phyloP scores from a whole-genome alignment of 2,113 vertebrate genomes.

The Barnardius zonarius region DNA sequence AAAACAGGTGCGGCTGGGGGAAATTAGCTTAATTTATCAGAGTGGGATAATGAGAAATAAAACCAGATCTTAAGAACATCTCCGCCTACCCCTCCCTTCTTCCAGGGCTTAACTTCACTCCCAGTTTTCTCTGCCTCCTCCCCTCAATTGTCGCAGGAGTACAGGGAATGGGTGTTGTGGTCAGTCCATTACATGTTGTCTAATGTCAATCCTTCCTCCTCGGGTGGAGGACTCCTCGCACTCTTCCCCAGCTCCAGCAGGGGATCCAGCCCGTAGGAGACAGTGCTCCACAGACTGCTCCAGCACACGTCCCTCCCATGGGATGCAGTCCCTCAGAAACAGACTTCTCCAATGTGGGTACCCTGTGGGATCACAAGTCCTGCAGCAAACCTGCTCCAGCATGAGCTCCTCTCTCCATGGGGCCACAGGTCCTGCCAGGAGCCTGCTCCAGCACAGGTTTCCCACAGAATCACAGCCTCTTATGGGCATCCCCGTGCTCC shows the following conservation, averaged over 20 bases:
- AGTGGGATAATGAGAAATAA: background rate
- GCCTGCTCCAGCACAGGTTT: background rate
- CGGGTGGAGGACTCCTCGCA: background rate
- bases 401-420: background rate
- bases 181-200: background rate
- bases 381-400: background rate
- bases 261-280: background rate
- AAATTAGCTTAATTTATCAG: background rate
- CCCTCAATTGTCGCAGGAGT: background rate
- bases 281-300: background rate
- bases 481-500: background rate
- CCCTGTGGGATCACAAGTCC: background rate
- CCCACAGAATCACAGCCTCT: background rate
- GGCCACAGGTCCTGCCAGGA: background rate
- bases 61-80: background rate
- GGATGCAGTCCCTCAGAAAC: background rate
- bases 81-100: background rate
- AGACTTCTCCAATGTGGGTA: background rate
- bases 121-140: background rate
- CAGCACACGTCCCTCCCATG: accelerated
- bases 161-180: background rate
- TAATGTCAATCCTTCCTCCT: background rate
- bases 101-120: background rate
- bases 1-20: background rate
- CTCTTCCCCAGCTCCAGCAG: accelerated